Conservation (phyloP, 1,140 invertebrate genomes). For the Epicauta chinensis region DNA sequence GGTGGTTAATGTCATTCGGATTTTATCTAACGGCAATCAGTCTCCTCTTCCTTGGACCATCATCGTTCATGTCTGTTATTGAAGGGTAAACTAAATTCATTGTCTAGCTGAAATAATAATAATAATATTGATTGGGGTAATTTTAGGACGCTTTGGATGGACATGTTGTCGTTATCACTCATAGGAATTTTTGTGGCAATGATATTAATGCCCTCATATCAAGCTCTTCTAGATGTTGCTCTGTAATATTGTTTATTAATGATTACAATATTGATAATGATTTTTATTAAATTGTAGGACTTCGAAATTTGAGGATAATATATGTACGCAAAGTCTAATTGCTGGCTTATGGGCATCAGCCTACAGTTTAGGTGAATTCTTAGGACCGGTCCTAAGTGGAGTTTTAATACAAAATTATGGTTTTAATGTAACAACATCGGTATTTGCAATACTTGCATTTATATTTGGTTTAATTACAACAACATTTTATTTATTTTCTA, state of each 20-base stretch:
- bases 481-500: not conserved
- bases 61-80: slow-evolving; percentile 49
- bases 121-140: slow-evolving; percentile 1
- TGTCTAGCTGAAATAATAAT: not conserved
- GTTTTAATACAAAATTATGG: slow-evolving; percentile 56
- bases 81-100: slow-evolving; percentile 39
- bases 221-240: slow-evolving; percentile 61
- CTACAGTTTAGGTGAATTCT: slow-evolving; percentile 69
- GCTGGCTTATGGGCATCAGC: slow-evolving; percentile 69
- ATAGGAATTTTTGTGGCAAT: slow-evolving; percentile 63
- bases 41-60: slow-evolving; percentile 62
- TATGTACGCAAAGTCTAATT: slow-evolving; percentile 63
- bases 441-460: slow-evolving; percentile 55
- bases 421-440: slow-evolving; percentile 57
- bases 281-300: slow-evolving; percentile 45
- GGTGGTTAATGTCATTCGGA: slow-evolving; percentile 65
- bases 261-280: not conserved
- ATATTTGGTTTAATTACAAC: slow-evolving; percentile 37
- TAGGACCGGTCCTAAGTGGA: slow-evolving; percentile 64
- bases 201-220: slow-evolving; percentile 67
- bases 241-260: slow-evolving; percentile 51
- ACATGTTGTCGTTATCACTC: slow-evolving; percentile 56
- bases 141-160: slow-evolving; percentile 59
- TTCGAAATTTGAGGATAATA: slow-evolving; percentile 56
- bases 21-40: slow-evolving; percentile 54